Conservation (phyloP, 2,113 vertebrate species). For the Hiodon alosoides region DNA sequence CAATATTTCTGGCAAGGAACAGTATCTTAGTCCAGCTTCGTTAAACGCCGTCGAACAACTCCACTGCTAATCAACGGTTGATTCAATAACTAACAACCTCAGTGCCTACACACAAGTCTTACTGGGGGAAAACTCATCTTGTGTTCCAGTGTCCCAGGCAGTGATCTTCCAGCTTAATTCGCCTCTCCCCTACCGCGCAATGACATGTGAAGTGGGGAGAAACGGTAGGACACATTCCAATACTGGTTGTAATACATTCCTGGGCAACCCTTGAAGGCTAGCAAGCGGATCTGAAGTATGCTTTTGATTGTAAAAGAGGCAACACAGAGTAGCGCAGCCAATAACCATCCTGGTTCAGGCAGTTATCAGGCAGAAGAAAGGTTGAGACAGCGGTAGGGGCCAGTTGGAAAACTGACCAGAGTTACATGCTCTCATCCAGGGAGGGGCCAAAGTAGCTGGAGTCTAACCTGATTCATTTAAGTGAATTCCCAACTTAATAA, state of each 20-base stretch:
- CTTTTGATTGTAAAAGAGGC: slow-evolving; percentile 63
- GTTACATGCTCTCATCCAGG: too few species aligned
- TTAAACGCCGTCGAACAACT: too few species aligned
- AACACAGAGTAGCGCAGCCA: slow-evolving; percentile 51
- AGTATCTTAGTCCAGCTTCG: too few species aligned
- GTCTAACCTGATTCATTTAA: too few species aligned
- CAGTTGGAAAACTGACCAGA: background rate
- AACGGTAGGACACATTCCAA: slow-evolving; percentile 29
- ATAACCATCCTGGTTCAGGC: slow-evolving; percentile 30
- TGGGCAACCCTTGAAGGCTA: slow-evolving; percentile 47
- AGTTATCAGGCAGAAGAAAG: background rate
- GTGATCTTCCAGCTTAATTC: slow-evolving; percentile 50
- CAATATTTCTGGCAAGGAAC: too few species aligned
- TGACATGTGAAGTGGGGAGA: slow-evolving; percentile 49
- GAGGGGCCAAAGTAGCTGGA: too few species aligned
- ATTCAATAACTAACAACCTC: background rate
- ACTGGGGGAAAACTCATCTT: slow-evolving; percentile 24
- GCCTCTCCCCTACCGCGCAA: slow-evolving; percentile 26
- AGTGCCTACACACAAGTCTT: slow-evolving; percentile 9
- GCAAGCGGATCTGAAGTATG: slow-evolving; percentile 54
- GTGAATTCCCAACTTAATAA: too few species aligned
- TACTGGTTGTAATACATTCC: slow-evolving; percentile 50
- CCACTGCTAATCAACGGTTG: too few species aligned
- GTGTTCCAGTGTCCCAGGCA: slow-evolving; percentile 24
- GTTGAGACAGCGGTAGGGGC: background rate